Conservation (phyloP, 2,888 invertebrate genomes). For the Luffia ferchaultella region DNA sequence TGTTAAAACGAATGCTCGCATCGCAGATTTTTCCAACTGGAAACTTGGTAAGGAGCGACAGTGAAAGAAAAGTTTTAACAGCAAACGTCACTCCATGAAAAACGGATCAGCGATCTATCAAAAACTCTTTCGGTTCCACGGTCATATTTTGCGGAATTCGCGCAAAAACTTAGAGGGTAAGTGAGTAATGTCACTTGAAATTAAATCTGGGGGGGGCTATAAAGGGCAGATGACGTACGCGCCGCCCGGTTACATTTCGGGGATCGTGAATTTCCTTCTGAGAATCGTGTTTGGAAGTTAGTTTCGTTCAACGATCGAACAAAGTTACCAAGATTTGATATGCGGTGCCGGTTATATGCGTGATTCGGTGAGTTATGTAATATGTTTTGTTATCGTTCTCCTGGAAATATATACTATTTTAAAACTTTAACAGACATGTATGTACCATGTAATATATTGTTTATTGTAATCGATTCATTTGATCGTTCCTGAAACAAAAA, state of each 20-base stretch:
- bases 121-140: slow-evolving; percentile 32
- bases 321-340: background rate
- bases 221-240: slow-evolving; percentile 48
- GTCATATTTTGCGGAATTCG: slow-evolving; percentile 8
- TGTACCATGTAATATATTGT: too few species aligned
- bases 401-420: too few species aligned
- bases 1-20: background rate
- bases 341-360: too few species aligned
- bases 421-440: too few species aligned
- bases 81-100: slow-evolving; percentile 33
- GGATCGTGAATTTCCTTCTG: background rate
- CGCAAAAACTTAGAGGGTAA: slow-evolving; percentile 44
- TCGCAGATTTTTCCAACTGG: background rate
- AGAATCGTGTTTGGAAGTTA: background rate
- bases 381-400: too few species aligned
- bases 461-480: too few species aligned
- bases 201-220: slow-evolving; percentile 50
- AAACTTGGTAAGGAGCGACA: background rate
- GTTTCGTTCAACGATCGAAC: background rate
- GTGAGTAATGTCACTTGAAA: slow-evolving; percentile 59
- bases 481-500: too few species aligned
- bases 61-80: background rate
- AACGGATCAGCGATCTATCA: slow-evolving; percentile 57
- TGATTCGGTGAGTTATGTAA: too few species aligned
- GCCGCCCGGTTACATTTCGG: background rate